Percentiles rank a stretch among this genome's conserved stretches.
Conservation (phyloP, 53 echinoderm and acorn worm species). For the Paelopatides confundens region DNA sequence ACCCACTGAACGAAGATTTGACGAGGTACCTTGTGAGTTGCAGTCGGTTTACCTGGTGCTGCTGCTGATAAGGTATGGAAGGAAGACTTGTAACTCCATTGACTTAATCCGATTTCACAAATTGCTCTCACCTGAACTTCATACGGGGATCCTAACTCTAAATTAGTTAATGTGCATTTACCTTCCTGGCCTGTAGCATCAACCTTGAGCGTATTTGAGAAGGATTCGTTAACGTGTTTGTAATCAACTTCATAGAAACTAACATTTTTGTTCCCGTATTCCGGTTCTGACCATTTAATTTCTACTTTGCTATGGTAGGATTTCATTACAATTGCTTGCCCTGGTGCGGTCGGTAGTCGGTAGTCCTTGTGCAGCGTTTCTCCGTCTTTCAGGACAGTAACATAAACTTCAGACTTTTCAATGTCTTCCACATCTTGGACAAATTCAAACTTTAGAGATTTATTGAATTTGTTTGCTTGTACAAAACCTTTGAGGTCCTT, state of each 20-base stretch:
- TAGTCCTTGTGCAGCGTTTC: conserved; percentile 16
- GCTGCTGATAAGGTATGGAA: conserved; percentile 52
- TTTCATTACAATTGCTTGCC: neutral
- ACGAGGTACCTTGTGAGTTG: neutral
- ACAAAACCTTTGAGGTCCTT: conserved; percentile 47
- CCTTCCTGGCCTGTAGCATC: neutral
- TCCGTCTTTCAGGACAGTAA: conserved; percentile 2
- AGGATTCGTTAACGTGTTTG: neutral
- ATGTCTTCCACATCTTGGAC: conserved; percentile 19
- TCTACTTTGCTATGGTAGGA: conserved; percentile 27
- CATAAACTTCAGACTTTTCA: conserved; percentile 17
- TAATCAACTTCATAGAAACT: conserved; percentile 42
- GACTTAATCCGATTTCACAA: conserved; percentile 44
- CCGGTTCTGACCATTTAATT: conserved; percentile 52
- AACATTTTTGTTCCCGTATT: conserved; percentile 37
- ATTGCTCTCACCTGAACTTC: conserved; percentile 43
- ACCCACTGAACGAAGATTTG: conserved; percentile 52
- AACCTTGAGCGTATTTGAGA: neutral
- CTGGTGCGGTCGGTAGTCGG: conserved; percentile 59
- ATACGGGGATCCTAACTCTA: conserved; percentile 44
- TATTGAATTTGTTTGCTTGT: conserved; percentile 9
- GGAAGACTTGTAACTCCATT: conserved; percentile 22
- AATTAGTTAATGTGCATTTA: neutral
- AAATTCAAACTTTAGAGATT: conserved; percentile 15
- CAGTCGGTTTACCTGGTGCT: conserved; percentile 50